These are phyloP conservation scores for Drosophila gunungcola DNA, from an alignment of 1,140 invertebrate genomes.

Conservation along the genomic window DNA sequence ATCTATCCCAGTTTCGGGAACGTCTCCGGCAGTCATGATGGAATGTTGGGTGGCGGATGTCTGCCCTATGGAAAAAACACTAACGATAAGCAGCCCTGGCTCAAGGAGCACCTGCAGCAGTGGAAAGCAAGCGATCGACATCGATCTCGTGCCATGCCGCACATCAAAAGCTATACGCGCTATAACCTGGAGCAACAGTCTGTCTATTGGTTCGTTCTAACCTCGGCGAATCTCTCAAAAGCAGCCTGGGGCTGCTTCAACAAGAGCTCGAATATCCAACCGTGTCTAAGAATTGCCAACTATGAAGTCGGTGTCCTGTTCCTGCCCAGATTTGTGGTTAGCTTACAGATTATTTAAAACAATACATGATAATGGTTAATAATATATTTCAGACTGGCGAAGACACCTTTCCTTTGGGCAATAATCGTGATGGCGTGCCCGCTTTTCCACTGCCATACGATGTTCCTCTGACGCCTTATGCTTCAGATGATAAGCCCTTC, in stretches of 20 bases:
- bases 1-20: constrained; percentile 91
- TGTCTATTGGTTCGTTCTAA: constrained; percentile 93
- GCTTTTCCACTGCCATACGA: constrained; percentile 92
- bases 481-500: constrained; percentile 87
- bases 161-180: constrained; percentile 96
- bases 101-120: constrained; percentile 91
- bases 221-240: constrained; percentile 97
- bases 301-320: constrained; percentile 97
- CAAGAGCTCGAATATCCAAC: constrained; percentile 87
- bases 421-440: constrained; percentile 82
- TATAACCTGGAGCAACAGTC: constrained; percentile 88
- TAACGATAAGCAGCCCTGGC: constrained; percentile 94
- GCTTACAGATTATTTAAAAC: constrained; percentile 51
- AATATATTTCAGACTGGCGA: constrained; percentile 73
- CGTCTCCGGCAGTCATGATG: constrained; percentile 93
- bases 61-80: constrained; percentile 93
- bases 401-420: constrained; percentile 80
- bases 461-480: constrained; percentile 89
- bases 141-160: constrained; percentile 93
- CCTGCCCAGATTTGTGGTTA: constrained; percentile 93
- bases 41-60: constrained; percentile 92
- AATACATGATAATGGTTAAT: background rate
- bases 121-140: constrained; percentile 91
- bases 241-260: constrained; percentile 95
- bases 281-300: constrained; percentile 91